Percentiles rank a stretch among this genome's conserved stretches.
Conservation (phyloP, 1,140 invertebrate genomes). For the Hypothenemus hampei region DNA sequence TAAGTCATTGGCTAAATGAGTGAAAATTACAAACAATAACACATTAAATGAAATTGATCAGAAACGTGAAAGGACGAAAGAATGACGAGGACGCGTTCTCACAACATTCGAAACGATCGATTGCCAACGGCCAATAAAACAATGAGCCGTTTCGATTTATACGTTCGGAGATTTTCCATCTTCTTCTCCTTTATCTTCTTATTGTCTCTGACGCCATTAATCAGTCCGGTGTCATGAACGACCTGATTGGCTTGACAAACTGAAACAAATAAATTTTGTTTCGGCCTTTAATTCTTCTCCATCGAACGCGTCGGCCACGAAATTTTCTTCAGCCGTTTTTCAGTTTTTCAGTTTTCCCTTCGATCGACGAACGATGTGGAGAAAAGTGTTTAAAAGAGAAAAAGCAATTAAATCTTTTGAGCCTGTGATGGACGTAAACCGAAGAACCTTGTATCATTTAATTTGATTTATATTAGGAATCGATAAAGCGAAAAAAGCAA, state of each 20-base stretch:
- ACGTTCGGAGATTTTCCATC: conserved; percentile 1
- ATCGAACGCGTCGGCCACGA: not conserved
- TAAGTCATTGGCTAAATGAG: too few relatives aligned
- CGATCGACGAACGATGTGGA: conserved; percentile 9
- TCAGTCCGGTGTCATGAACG: conserved; percentile 10
- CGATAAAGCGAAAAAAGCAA: conserved; percentile 2
- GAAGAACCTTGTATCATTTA: conserved; percentile 14
- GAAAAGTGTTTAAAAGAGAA: conserved; percentile 16
- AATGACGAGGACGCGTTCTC: conserved; percentile 8
- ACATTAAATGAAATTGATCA: not conserved
- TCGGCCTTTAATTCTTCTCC: conserved; percentile 12
- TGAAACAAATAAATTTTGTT: conserved; percentile 19
- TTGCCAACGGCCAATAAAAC: not conserved
- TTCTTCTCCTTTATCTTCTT: conserved; percentile 7
- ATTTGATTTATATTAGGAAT: conserved; percentile 17
- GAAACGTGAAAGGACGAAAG: conserved; percentile 15
- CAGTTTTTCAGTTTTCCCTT: too few relatives aligned
- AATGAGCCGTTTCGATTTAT: conserved; percentile 13
- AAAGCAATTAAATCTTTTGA: conserved; percentile 11
- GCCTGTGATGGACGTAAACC: conserved; percentile 16
- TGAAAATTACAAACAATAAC: too few relatives aligned
- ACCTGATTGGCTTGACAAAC: conserved; percentile 21
- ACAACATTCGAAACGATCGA: conserved; percentile 9
- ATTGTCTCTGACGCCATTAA: conserved; percentile 13
- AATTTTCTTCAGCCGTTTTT: conserved; percentile 9